Conservation (phyloP, 2,113 vertebrate genomes). For the Urocynchramus pylzowi region DNA sequence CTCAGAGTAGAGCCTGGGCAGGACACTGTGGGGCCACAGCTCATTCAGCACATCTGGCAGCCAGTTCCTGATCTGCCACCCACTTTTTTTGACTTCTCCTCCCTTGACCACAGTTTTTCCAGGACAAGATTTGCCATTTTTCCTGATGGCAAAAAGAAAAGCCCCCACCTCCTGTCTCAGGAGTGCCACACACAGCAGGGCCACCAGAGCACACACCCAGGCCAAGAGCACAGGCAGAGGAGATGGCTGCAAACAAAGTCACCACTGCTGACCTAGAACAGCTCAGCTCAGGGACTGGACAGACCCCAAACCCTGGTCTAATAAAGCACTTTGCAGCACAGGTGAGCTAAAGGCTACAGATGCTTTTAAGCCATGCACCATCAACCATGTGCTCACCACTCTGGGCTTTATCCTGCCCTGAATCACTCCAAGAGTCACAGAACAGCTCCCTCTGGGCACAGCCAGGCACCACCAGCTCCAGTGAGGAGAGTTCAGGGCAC, state of each 20-base stretch:
- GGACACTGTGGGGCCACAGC: rapidly evolving
- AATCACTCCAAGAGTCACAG: background rate
- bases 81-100: background rate
- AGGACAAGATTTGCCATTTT: background rate
- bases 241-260: background rate
- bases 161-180: rapidly evolving
- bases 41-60: background rate
- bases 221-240: background rate
- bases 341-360: rapidly evolving
- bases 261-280: background rate
- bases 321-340: background rate
- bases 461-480: background rate
- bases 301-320: background rate
- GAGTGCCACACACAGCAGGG: background rate
- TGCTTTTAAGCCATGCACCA: background rate
- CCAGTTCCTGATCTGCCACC: background rate
- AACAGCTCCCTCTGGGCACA: background rate
- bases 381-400: background rate
- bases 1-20: background rate
- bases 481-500: background rate
- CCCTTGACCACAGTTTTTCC: background rate
- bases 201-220: background rate
- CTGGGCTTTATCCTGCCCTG: background rate
- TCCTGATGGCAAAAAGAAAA: rapidly evolving
- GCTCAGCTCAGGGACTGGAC: background rate